Evolutionary conservation across 2,113 vertebrate species (phyloP).

Genomic region (Clupea harengus): DNA sequence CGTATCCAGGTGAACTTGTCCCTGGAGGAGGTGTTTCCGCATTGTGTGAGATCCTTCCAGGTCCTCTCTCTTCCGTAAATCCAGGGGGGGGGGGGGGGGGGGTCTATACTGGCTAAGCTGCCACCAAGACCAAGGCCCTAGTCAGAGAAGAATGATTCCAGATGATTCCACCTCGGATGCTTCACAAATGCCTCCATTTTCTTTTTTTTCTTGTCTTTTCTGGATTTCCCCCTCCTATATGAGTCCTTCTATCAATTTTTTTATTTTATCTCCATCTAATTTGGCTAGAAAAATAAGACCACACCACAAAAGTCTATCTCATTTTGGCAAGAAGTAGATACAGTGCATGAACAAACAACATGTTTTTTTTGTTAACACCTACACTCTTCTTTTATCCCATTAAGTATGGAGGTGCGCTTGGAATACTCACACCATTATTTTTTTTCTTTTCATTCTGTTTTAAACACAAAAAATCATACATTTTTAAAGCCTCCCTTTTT

Average conservation of each 20-base stretch:
- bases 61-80: neutral
- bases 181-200: neutral
- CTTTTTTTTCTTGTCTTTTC: neutral
- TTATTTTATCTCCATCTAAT: slow-evolving; percentile 52
- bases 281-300: slow-evolving; percentile 78
- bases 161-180: neutral
- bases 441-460: slow-evolving; percentile 12
- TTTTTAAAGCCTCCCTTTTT: slow-evolving; percentile 4
- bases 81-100: too few relatives aligned
- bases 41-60: neutral
- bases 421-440: slow-evolving; percentile 57
- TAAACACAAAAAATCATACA: neutral
- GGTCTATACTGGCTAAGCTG: neutral
- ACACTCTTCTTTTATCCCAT: slow-evolving; percentile 61
- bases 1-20: neutral
- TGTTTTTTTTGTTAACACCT: slow-evolving; percentile 60
- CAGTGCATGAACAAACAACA: slow-evolving; percentile 74
- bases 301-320: slow-evolving; percentile 74
- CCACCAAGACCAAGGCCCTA: neutral
- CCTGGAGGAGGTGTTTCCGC: neutral
- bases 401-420: slow-evolving; percentile 55
- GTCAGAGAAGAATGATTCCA: neutral
- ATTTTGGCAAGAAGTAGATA: slow-evolving; percentile 81
- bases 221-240: neutral
- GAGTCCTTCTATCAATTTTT: slow-evolving; percentile 30